Base-by-base conservation (phyloP, 2,888 invertebrate species). In the Pristionchus japonicus region DNA sequence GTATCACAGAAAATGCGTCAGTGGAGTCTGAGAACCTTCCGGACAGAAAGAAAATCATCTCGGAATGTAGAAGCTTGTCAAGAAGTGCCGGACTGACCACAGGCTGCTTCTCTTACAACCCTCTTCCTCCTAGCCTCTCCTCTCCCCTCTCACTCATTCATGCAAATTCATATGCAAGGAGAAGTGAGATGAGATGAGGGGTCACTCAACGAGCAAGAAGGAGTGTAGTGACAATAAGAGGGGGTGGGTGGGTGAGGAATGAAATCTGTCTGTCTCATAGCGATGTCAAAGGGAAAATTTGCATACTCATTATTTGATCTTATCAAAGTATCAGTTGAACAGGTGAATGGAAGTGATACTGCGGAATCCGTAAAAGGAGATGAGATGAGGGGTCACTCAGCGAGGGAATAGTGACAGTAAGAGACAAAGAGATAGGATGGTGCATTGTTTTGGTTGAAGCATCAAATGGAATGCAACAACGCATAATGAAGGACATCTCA, bases 141-240 rank as follows among this genome's bases (percentile, higher is more conserved):
- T 20, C 80, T 31, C 70, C 70, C 20, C 15, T 9, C 82, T 52
- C 27, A 52, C 34, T 83, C 82, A 52, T 34, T 83, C 82, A 52
- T 52, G 52, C 82, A 49, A 83, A 52, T 83, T 52, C 49, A 83
- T 52, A 83, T 83, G 52, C 82, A 83, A 52, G 47, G 34, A 23
- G 52, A 83, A 34, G 52, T 34, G 52, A 43, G 82, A 83, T 49
- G 52, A 52, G 52, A 17, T 6, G 40, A 77, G 82, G 43, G 52
- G 52, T 83, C 52, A 52, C 52, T 83, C 82, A 83, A 52, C 52
- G 47, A 80, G 77, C 43, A 77, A n/a, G 3, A 27, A 43, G 47
- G 80, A 31, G 80, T n/a, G 37, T 11, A 23, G 23, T 47, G n/a
- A 27, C 47, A n/a, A 47, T 13, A 6, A 80, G 3, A 7, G 47